Evolutionary conservation across 2,113 vertebrate genomes (phyloP), one percentile per base, ranked within the genome.

Genomic region (Microtus richardsoni): DNA sequence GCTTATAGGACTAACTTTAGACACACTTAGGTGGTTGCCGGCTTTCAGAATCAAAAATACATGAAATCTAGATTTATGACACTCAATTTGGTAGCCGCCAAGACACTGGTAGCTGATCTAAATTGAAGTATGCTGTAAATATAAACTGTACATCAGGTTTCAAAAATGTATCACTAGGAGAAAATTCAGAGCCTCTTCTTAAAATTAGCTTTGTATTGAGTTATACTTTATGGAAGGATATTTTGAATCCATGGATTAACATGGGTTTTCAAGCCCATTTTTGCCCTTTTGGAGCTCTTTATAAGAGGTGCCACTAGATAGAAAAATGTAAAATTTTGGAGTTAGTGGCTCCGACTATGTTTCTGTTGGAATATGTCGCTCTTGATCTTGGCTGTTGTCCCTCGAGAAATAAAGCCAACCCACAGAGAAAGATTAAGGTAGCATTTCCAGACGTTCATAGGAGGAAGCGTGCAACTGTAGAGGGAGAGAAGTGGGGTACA

Each of bases 251-350:
- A 58, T 19, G 36, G n/a, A 82, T 82, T 90, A 75, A 88, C n/a
- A 14, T 89, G 10, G 49, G 60, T 92, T 73, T 92, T 49, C 4
- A 62, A 94, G 86, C 49, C 24, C 58, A 60, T 33, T 96, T 95
- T 95, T 80, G 19, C 5, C 24, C n/a, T 88, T 66, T n/a, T 24
- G 41, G 28, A 16, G 60, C 9, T 39, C 44, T 36, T 71, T 93
- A 68, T 22, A 60, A 66, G 87, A 70, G 47, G 49, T 84, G 47
- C 36, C 49, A 64, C 19, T 28, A 39, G 5, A 73, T 24, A 82
- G 68, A 94, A 88, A 88, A 54, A 17, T 58, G 84, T 0, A 73
- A 88, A 47, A 91, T 64, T 41, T 39, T 64, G 58, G 58, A 58
- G 19, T 83, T 88, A 91, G 33, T 79, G 17, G n/a, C 41, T 90